Evolutionary conservation across 1,140 invertebrate species (phyloP), one percentile per base, ranked within the genome.

Genomic region (Oedothorax gibbosus): DNA sequence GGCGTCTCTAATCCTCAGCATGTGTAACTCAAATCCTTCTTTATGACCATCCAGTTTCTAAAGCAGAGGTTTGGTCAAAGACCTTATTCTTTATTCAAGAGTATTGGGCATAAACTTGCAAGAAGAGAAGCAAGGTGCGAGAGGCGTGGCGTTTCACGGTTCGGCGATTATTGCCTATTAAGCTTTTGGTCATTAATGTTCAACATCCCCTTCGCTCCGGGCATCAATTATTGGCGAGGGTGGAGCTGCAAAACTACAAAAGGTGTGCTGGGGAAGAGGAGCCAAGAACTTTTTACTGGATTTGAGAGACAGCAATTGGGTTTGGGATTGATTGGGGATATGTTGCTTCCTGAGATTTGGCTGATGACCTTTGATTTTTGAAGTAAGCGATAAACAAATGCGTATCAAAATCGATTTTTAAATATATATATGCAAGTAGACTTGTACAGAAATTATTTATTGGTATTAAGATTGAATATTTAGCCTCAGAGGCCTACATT

Each of bases 121-220:
- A 8, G 54, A 71, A 71, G 69, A 71, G 50, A 53, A 53, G 69
- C 20, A 18, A 71, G 69, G 72, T 75, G 68, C 53, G 10, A 82
- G 69, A 73, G 80, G 80, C 69, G 80, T 72, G 68, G 80, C 73
- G 50, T 72, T 82, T 73, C 69, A 82, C 68, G 80, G 50, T 71
- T 21, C 54, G 69, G 65, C 68, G 72, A 73, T 82, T 82, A 82
- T 82, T 82, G 57, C 80, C 80, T 82, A 82, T 82, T 82, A 82
- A 82, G 66, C n/a, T 14, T 14, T 20, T 35, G 56, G 69, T 71
- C 68, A 82, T 82, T 82, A 82, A 82, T 69, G 51, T 35, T 54
- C 78, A 71, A 20, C 78, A 57, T 71, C 54, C 56, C 56, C 66
- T 50, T 77, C 18, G 35, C 78, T 49, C 54, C 14, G 64, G 56